Evolutionary conservation across 2,797 vertebrate genomes (phyloP).

Genomic region (Pteronotus mesoamericanus): DNA sequence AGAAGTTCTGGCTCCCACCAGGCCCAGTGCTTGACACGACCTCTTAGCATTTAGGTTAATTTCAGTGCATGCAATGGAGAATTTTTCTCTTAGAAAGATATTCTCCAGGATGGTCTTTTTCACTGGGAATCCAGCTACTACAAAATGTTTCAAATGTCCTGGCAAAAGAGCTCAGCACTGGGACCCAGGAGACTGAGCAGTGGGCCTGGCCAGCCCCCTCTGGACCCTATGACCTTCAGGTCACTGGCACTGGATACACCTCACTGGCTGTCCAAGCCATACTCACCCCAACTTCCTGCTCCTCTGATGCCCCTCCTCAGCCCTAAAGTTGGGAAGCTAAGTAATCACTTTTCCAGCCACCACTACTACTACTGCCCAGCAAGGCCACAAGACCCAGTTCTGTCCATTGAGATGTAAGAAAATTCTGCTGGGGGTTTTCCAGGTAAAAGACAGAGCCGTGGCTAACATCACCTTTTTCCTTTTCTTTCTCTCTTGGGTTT

Average conservation of each 20-base stretch:
- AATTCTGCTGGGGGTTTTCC: neutral
- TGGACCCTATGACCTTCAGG: neutral
- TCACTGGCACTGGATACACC: neutral
- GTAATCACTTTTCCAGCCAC: neutral
- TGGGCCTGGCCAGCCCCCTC: neutral
- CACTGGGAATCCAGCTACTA: neutral
- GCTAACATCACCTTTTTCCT: neutral
- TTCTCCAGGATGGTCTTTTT: neutral
- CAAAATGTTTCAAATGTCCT: neutral
- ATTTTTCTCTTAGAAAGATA: neutral
- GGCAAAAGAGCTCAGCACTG: neutral
- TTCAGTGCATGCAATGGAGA: neutral
- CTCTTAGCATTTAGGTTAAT: neutral
- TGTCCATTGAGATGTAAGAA: neutral
- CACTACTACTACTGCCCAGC: neutral
- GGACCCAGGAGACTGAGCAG: neutral
- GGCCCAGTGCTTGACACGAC: neutral
- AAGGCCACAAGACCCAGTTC: neutral
- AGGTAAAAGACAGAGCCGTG: neutral
- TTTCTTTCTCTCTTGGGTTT: neutral
- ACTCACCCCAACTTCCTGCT: neutral
- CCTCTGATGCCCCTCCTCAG: neutral
- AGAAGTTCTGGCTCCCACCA: neutral
- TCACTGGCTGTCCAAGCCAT: neutral
- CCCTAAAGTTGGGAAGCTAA: neutral